A percentile compares a stretch with the other conserved stretches of the same genome.
Conservation (phyloP, 1,140 invertebrate genomes). For the Zophobas atratus region DNA sequence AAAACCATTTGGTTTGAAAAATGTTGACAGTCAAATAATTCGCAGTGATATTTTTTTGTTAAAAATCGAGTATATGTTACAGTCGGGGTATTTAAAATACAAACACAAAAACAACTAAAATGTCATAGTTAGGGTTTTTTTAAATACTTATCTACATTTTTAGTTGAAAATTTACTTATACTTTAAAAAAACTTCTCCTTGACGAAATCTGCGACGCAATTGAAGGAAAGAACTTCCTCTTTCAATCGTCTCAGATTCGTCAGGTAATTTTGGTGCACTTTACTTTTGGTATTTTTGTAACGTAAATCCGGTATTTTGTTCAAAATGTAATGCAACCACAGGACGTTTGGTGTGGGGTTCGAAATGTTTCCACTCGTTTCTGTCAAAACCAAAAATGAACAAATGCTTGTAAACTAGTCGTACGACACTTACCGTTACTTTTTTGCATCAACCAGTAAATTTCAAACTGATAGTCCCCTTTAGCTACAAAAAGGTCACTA, state of each 20-base stretch:
- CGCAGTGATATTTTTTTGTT: no score
- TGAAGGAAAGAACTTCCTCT: not conserved
- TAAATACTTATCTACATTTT: no score
- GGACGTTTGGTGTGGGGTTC: constrained; percentile 86
- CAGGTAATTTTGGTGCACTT: constrained; percentile 51
- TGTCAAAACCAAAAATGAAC: constrained; percentile 66
- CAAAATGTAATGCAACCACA: constrained; percentile 91
- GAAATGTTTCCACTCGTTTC: constrained; percentile 88
- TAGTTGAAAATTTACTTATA: not conserved
- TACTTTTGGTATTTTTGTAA: constrained; percentile 60
- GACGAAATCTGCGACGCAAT: not conserved
- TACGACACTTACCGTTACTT: constrained; percentile 75
- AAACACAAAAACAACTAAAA: no score
- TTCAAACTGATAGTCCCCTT: constrained; percentile 95
- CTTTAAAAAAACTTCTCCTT: not conserved
- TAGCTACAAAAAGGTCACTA: constrained; percentile 83
- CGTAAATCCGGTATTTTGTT: constrained; percentile 77
- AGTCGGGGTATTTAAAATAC: no score
- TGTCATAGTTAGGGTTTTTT: no score
- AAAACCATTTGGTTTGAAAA: no score
- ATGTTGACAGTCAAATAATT: no score
- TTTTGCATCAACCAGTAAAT: constrained; percentile 90
- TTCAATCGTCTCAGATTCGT: not conserved
- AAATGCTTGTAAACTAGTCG: not conserved
- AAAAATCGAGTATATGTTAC: no score